These are phyloP conservation scores for Chionis minor DNA, from an alignment of 2,113 vertebrate genomes.

Conservation along the genomic window DNA sequence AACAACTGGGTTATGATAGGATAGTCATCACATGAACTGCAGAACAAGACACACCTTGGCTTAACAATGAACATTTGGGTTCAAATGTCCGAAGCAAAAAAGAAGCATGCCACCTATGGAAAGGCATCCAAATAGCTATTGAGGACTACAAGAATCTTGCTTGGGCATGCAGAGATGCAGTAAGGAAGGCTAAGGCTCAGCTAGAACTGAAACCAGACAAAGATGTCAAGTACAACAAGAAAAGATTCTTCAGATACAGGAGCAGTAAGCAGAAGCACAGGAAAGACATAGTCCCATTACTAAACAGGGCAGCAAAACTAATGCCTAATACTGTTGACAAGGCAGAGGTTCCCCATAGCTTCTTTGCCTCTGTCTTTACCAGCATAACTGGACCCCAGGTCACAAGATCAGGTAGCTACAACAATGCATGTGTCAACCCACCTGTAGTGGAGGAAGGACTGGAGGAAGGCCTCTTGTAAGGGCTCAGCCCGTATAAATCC, in stretches of 20 bases:
- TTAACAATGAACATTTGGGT: not conserved
- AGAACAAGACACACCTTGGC: not conserved
- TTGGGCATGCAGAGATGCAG: not conserved
- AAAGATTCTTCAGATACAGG: not conserved
- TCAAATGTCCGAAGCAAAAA: not conserved
- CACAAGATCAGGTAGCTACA: not conserved
- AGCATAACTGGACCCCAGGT: not conserved
- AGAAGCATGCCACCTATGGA: not conserved
- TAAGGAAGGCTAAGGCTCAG: not conserved
- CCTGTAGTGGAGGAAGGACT: not conserved
- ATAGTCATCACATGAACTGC: not conserved
- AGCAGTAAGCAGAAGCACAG: not conserved
- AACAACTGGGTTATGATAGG: not conserved
- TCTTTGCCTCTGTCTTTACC: not conserved
- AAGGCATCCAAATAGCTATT: not conserved
- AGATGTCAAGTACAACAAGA: not conserved
- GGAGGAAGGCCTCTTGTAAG: not conserved
- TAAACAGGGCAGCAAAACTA: not conserved
- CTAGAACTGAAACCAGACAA: not conserved
- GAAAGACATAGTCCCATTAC: not conserved
- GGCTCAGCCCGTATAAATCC: not conserved
- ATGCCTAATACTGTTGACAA: not conserved
- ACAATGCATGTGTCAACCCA: too few species aligned
- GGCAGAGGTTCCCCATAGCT: not conserved
- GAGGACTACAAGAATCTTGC: not conserved